Evolutionary conservation across 2,888 invertebrate genomes (phyloP), one percentile per base, ranked within the genome.

Genomic region (Agonopterix heracliana): DNA sequence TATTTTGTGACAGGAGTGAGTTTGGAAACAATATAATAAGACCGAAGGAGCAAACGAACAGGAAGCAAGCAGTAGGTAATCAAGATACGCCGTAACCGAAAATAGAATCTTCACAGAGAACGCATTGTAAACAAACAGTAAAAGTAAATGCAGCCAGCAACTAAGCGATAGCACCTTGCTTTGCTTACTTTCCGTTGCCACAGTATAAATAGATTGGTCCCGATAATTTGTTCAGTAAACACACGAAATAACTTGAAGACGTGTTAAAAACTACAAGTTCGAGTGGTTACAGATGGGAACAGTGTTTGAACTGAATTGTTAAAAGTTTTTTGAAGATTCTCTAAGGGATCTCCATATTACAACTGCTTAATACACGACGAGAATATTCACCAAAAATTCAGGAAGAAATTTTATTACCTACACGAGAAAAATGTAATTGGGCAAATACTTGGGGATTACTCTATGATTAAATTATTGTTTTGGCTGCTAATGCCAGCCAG

Each of bases 181-280:
- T 62, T 64, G 61, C 57, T 62, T 59, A 55, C 60, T 56, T 64
- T 63, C 53, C 61, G 61, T 60, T 60, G 54, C 57, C 49, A 34
- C 49, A 34, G 53, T 62, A 60, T 64, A 72, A 71, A 77, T 66
- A 74, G 61, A 68, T 57, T 63, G 59, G 57, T 55, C 54, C 54
- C 58, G 70, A 67, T 72, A 78, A 77, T 71, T 54, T 56, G 51
- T 55, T 54, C 46, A 44, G 54, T 61, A 74, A 71, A 79, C 67
- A 73, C 46, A 52, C 59, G 62, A 61, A 61, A 46, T 38, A n/a
- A 13, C 61, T 53, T 56, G 50, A 55, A 57, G 57, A 63, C 48
- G 57, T 61, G 60, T 61, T 65, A 64, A 56, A 60, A 59, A 51
- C 50, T 55, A 56, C 54, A 54, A 44, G 35, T 48, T 45, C 44